Evolutionary conservation across 2,888 invertebrate genomes (phyloP).

Genomic region (Polydrusus pterygomalis): DNA sequence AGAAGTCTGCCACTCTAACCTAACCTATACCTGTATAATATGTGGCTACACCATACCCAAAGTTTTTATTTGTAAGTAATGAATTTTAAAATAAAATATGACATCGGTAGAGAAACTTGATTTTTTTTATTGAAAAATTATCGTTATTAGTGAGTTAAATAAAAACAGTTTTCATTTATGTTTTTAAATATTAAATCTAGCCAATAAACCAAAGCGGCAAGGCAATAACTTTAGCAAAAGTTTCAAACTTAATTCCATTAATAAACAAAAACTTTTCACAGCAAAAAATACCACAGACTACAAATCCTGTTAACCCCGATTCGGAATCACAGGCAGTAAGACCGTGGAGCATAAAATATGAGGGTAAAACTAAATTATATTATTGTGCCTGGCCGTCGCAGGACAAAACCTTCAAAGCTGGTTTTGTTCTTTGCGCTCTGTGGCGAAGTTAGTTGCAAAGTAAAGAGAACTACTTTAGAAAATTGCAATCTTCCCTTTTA

Average conservation of each 20-base stretch:
- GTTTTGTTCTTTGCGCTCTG: conserved; percentile 40
- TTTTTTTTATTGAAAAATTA: background rate
- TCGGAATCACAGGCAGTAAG: conserved; percentile 36
- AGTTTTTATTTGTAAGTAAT: too few species aligned
- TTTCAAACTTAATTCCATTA: conserved; percentile 30
- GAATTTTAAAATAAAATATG: too few species aligned
- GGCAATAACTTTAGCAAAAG: conserved; percentile 3
- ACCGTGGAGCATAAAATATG: conserved; percentile 44
- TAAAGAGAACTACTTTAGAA: conserved; percentile 41
- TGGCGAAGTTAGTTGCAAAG: conserved; percentile 36
- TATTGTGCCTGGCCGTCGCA: conserved; percentile 37
- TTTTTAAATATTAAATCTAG: background rate
- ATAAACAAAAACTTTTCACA: conserved; percentile 18
- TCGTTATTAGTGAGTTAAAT: too few species aligned
- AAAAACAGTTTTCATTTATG: too few species aligned
- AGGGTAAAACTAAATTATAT: conserved; percentile 43
- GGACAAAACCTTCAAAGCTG: conserved; percentile 38
- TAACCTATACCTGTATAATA: too few species aligned
- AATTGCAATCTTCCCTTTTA: conserved; percentile 34
- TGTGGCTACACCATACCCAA: too few species aligned
- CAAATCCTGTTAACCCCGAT: conserved; percentile 37
- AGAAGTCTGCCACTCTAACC: too few species aligned
- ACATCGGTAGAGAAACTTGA: too few species aligned
- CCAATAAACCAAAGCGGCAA: background rate
- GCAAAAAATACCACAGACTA: conserved; percentile 40